A percentile compares a stretch with the other conserved stretches of the same genome.
Evolutionary conservation across 2,797 vertebrate species (phyloP).

Genomic region (Uromys caudimaculatus): DNA sequence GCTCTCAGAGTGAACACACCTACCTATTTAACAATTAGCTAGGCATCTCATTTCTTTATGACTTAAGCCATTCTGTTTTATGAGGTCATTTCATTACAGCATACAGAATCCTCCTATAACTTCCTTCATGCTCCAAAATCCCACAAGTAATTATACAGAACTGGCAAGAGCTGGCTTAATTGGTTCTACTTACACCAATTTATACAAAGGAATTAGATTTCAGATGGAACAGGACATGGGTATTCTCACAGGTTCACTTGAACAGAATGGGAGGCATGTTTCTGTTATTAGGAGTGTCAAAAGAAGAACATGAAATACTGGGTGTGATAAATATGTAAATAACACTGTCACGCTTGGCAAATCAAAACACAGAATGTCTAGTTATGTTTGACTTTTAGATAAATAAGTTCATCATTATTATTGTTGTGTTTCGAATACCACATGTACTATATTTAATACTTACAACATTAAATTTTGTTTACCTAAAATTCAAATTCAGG

Average conservation of each 20-base stretch:
- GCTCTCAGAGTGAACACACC: neutral
- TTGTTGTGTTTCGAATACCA: neutral
- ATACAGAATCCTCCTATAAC: neutral
- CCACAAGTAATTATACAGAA: neutral
- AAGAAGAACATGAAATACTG: neutral
- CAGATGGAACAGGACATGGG: neutral
- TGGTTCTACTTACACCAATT: neutral
- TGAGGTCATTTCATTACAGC: constrained; percentile 4
- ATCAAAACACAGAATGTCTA: neutral
- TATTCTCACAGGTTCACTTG: neutral
- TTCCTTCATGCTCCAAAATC: neutral
- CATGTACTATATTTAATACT: neutral
- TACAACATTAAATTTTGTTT: neutral
- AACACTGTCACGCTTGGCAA: neutral
- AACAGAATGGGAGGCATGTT: neutral
- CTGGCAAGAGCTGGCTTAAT: neutral
- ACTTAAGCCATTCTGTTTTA: neutral
- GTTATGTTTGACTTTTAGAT: neutral
- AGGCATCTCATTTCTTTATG: neutral
- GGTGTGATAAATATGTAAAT: neutral
- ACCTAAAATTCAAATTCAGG: neutral
- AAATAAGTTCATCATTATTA: neutral
- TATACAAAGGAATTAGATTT: neutral
- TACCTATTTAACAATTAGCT: neutral
- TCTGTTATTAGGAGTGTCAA: neutral